Conservation (phyloP, 2,113 vertebrate species). For the Cranoglanis bouderius region DNA sequence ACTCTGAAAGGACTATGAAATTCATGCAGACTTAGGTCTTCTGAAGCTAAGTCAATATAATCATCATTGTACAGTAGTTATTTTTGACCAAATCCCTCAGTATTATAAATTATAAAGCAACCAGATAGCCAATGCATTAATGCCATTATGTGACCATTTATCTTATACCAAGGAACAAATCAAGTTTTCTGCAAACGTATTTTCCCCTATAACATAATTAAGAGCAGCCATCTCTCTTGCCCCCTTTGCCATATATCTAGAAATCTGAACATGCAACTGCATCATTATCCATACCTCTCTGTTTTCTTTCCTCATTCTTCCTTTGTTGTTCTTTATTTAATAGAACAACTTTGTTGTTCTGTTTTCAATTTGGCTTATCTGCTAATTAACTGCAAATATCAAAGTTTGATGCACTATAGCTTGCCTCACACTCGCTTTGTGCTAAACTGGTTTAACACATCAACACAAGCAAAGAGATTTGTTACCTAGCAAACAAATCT, state of each 20-base stretch:
- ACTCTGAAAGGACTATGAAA: background rate
- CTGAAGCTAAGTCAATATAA: background rate
- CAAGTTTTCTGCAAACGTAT: background rate
- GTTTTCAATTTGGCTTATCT: background rate
- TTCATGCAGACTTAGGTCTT: background rate
- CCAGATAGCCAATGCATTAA: too few species aligned
- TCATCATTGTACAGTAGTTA: background rate
- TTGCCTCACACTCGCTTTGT: background rate
- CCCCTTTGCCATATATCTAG: background rate
- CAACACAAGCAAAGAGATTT: background rate
- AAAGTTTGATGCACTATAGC: background rate
- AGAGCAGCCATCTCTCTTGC: background rate
- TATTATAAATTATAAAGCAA: background rate
- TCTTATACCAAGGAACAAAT: background rate
- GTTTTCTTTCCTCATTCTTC: background rate
- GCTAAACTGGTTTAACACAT: background rate
- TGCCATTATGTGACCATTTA: background rate
- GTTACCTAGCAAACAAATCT: too few species aligned
- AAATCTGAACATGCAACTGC: background rate
- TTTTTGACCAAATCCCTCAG: background rate
- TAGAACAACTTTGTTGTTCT: background rate
- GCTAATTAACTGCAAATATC: background rate
- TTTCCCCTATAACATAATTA: background rate
- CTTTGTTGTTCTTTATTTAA: background rate
- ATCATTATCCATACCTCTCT: background rate